A percentile compares a stretch with the other conserved stretches of the same genome.
Evolutionary conservation across 2,797 vertebrate genomes (phyloP).

Genomic region (Sparidentex hasta): DNA sequence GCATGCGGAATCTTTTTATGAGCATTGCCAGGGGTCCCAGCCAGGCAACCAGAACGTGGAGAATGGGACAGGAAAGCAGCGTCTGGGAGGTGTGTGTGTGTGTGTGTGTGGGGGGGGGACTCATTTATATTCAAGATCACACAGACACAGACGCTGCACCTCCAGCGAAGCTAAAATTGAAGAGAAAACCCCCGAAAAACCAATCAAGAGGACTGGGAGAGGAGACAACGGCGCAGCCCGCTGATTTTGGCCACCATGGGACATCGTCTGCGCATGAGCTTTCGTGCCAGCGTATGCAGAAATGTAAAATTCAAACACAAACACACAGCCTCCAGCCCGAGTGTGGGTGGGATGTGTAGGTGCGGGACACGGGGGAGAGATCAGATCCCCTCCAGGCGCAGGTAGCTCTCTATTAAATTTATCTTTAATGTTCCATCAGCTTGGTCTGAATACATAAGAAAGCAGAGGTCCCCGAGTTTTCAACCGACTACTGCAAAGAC

Average conservation of each 20-base stretch:
- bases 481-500: slow-evolving; percentile 2
- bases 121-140: slow-evolving; percentile 76
- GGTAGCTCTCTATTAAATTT: slow-evolving; percentile 70
- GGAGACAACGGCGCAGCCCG: slow-evolving; percentile 17
- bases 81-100: slow-evolving; percentile 22
- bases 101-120: slow-evolving; percentile 32
- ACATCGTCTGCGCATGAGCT: slow-evolving; percentile 5
- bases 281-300: slow-evolving; percentile 40
- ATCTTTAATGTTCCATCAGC: slow-evolving; percentile 55
- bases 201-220: slow-evolving; percentile 36
- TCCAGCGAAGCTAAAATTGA: slow-evolving; percentile 66
- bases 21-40: slow-evolving; percentile 71
- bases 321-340: slow-evolving; percentile 50
- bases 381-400: slow-evolving; percentile 59
- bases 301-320: slow-evolving; percentile 45
- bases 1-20: slow-evolving; percentile 74
- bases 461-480: slow-evolving; percentile 12
- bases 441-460: slow-evolving; percentile 59
- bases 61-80: slow-evolving; percentile 60
- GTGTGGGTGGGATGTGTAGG: slow-evolving; percentile 52
- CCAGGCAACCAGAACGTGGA: slow-evolving; percentile 57
- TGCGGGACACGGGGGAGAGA: slow-evolving; percentile 43
- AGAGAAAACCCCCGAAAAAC: slow-evolving; percentile 46
- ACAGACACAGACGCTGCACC: slow-evolving; percentile 61
- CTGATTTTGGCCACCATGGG: slow-evolving; percentile 52